phyloP scores from a whole-genome alignment of 1,140 invertebrate genomes.

The Teleopsis dalmanni region DNA sequence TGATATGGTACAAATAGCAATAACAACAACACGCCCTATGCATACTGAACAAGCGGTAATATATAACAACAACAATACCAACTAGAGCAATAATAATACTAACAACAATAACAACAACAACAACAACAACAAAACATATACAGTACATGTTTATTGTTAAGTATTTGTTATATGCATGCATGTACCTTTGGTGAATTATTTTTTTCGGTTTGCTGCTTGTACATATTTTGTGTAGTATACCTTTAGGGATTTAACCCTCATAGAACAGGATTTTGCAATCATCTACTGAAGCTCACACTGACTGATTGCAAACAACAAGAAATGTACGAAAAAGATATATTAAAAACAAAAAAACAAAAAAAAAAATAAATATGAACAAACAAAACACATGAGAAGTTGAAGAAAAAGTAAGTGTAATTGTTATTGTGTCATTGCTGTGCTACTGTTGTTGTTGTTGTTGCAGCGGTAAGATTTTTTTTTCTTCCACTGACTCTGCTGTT shows the following conservation, averaged over 20 bases:
- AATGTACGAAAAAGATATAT: neutral
- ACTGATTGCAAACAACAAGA: slow-evolving; percentile 3
- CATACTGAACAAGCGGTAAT: neutral
- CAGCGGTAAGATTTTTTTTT: too few species aligned
- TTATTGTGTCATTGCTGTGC: too few species aligned
- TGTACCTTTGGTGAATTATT: neutral
- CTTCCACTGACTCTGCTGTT: too few species aligned
- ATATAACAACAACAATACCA: neutral
- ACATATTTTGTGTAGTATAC: slow-evolving; percentile 9
- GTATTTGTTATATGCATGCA: too few species aligned
- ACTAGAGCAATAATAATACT: neutral
- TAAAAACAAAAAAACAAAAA: slow-evolving; percentile 2
- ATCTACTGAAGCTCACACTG: slow-evolving; percentile 12
- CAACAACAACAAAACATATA: neutral
- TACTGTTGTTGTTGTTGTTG: too few species aligned
- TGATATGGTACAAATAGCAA: neutral
- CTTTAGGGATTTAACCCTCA: slow-evolving; percentile 13
- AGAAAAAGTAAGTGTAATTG: too few species aligned
- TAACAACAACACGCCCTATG: neutral
- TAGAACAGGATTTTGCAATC: slow-evolving; percentile 13
- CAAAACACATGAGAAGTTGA: neutral
- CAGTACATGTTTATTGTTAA: too few species aligned
- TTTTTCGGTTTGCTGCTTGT: neutral
- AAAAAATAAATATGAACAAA: neutral
- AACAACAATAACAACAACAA: neutral